Base-by-base conservation (phyloP, 1,140 invertebrate genomes). In the Sitodiplosis mosellana region DNA sequence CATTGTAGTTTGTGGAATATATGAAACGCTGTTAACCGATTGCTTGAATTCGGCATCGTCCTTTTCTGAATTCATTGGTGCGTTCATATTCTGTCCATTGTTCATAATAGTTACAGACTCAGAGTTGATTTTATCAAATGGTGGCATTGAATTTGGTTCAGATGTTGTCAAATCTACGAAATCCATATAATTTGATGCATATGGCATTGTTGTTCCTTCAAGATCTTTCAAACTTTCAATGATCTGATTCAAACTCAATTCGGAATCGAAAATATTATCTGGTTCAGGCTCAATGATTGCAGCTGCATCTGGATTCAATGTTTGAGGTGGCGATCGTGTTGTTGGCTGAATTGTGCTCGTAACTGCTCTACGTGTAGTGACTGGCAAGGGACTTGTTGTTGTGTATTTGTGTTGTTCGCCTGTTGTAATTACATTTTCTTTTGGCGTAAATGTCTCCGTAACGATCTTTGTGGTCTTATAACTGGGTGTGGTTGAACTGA, bases 241-340 rank as follows among this genome's bases (percentile, higher is more conserved):
- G 6, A 43, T 43, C 20, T 43, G 41, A 43, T 43, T 43, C n/a
- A 43, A 43, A 43, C 41, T 43, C 10, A 20, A 7, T 12, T 21
- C 18, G 5, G 41, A 43, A 12, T 43, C 41, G 41, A 43, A 43
- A 6, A 40, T 10, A 27, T 27, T 27, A 10, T 27, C 27, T 10
- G 27, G 27, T 27, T 27, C 27, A 10, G 27, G 27, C 19, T 27
- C 37, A 50, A 33, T 46, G 38, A 40, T 15, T 14, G 21, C 3
- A 5, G 48, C 17, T 46, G 20, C 44, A 12, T 37, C 20, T 15
- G 52, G 47, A 45, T 53, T 43, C 7, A 33, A 21, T 8, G 56
- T 56, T 10, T 45, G 7, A 0, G 48, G 37, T 0, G 57, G 46
- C 12, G 54, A 36, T 42, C 46, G 53, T 14, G 58, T 55, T 41